Conservation (phyloP, 2,888 invertebrate genomes). For the Adelognathus sp. region DNA sequence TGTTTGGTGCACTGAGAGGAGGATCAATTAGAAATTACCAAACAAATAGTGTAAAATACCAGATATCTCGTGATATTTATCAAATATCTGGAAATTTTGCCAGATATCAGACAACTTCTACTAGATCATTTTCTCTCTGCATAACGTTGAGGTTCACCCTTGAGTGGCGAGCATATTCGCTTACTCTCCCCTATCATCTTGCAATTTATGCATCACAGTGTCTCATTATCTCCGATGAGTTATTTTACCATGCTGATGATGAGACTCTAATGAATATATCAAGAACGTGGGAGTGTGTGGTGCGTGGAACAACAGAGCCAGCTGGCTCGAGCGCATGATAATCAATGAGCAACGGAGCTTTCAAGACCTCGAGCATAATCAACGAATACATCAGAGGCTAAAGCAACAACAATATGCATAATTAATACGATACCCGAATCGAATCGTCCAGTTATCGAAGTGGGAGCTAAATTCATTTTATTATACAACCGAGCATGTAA, state of each 20-base stretch:
- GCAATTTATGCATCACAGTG: not conserved
- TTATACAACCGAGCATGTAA: not conserved
- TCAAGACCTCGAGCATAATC: not conserved
- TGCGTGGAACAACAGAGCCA: not conserved
- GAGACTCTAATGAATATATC: constrained; percentile 8
- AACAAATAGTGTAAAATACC: too few species aligned
- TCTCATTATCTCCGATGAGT: not conserved
- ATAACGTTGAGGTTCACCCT: too few species aligned
- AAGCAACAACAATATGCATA: not conserved
- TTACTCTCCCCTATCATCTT: too few species aligned
- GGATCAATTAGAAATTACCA: too few species aligned
- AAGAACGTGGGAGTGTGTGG: constrained; percentile 4
- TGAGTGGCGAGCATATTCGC: too few species aligned
- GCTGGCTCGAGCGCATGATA: not conserved
- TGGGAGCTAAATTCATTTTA: not conserved
- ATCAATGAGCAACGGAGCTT: not conserved
- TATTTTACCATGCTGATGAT: not conserved
- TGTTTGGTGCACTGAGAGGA: too few species aligned
- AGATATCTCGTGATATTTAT: too few species aligned
- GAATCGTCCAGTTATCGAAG: not conserved
- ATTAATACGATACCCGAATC: not conserved
- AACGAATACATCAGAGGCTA: not conserved
- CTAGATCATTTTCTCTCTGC: too few species aligned
- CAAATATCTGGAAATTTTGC: too few species aligned
- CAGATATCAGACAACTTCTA: too few species aligned